Evolutionary conservation across 2,888 invertebrate species (phyloP).

Genomic region (Nebria salina): DNA sequence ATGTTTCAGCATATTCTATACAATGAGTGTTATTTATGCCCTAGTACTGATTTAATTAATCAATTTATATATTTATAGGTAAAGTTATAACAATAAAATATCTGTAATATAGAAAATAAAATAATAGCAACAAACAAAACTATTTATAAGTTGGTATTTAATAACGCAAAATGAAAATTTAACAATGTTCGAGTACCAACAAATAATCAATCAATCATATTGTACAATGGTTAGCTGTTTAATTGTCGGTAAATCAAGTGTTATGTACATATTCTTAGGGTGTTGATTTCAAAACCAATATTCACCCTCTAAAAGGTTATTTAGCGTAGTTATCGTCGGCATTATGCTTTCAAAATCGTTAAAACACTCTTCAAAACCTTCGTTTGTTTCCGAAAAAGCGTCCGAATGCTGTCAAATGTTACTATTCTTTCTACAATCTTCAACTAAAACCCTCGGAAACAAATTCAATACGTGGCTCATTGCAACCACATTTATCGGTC

Average conservation of each 20-base stretch:
- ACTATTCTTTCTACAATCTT: constrained; percentile 56
- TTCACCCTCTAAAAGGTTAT: constrained; percentile 48
- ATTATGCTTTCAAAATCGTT: constrained; percentile 53
- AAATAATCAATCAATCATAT: background rate
- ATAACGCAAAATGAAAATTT: no score
- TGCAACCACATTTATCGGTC: constrained; percentile 65
- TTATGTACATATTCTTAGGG: background rate
- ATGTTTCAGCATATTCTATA: no score
- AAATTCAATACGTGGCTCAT: constrained; percentile 66
- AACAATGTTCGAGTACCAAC: no score
- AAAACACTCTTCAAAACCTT: constrained; percentile 49
- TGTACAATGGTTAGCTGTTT: background rate
- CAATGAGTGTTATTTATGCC: no score
- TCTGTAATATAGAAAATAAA: no score
- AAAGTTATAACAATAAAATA: no score
- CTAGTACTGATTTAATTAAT: no score
- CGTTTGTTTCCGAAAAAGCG: constrained; percentile 19
- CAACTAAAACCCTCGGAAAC: constrained; percentile 63
- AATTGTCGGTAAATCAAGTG: background rate
- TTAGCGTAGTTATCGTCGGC: constrained; percentile 48
- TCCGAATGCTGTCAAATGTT: constrained; percentile 14
- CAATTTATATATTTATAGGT: no score
- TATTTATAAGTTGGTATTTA: no score
- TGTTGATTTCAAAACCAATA: constrained; percentile 49
- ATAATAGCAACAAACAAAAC: no score